These are phyloP conservation scores for Synanthedon formicaeformis DNA, from an alignment of 2,888 invertebrate species.

Conservation along the genomic window DNA sequence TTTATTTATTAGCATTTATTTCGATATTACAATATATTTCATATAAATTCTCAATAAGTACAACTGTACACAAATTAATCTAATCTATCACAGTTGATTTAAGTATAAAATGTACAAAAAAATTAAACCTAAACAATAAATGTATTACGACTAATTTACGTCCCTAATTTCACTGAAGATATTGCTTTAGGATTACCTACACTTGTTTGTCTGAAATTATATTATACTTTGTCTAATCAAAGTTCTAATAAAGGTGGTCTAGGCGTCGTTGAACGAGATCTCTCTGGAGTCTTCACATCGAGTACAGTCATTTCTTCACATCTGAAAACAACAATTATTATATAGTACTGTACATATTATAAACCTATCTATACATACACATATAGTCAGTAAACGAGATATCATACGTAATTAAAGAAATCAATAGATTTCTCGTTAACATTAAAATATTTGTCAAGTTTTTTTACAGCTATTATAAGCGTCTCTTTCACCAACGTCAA, in stretches of 20 bases:
- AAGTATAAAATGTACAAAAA: slow-evolving; percentile 39
- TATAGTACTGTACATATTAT: neutral
- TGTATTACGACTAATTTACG: neutral
- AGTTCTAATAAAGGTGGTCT: slow-evolving; percentile 52
- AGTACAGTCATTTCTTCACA: slow-evolving; percentile 62
- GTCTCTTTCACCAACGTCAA: too few relatives aligned
- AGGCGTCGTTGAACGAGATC: slow-evolving; percentile 46
- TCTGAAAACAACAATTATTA: slow-evolving; percentile 27
- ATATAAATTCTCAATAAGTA: too few relatives aligned
- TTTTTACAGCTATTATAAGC: neutral
- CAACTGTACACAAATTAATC: slow-evolving; percentile 10
- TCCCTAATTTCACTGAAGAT: neutral
- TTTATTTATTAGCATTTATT: too few relatives aligned
- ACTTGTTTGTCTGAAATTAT: neutral
- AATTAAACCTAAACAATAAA: slow-evolving; percentile 15
- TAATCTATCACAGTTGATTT: slow-evolving; percentile 61
- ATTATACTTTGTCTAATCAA: slow-evolving; percentile 15
- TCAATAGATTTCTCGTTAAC: too few relatives aligned
- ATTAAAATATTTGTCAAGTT: neutral
- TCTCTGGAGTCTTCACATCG: slow-evolving; percentile 38
- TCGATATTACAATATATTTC: too few relatives aligned
- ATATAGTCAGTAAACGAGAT: neutral
- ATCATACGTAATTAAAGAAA: too few relatives aligned
- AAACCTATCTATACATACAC: neutral
- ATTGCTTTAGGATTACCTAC: neutral